Conservation (phyloP, 2,797 vertebrate species). For the Macropodus opercularis region DNA sequence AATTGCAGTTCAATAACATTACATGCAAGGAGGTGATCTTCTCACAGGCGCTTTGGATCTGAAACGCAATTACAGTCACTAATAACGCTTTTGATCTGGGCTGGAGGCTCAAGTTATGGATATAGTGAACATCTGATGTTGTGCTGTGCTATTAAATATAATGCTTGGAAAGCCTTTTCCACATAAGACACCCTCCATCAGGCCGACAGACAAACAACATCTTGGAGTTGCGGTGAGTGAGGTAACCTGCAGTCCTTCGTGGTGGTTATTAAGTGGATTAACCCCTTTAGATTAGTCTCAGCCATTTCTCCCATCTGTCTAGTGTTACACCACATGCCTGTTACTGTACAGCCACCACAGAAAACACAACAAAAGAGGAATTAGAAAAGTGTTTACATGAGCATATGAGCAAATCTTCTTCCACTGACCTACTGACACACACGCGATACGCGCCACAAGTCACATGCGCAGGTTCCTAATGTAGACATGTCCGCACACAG, state of each 20-base stretch:
- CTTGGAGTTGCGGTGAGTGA: constrained; percentile 41
- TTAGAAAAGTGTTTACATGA: constrained; percentile 31
- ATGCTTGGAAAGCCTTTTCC: too few species aligned
- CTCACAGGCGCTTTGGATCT: not conserved
- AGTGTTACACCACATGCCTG: constrained; percentile 38
- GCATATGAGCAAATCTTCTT: constrained; percentile 33
- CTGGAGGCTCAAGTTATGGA: too few species aligned
- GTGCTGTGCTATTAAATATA: constrained; percentile 28
- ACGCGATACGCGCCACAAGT: not conserved
- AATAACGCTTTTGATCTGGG: too few species aligned
- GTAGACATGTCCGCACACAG: constrained; percentile 4
- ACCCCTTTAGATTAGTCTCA: constrained; percentile 72
- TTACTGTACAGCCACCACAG: constrained; percentile 17
- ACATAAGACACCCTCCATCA: constrained; percentile 16
- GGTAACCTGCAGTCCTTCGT: constrained; percentile 57
- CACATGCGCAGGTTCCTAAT: constrained; percentile 12
- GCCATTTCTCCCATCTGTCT: constrained; percentile 76
- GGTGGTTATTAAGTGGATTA: constrained; percentile 75
- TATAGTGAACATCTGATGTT: constrained; percentile 1
- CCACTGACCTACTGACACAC: constrained; percentile 29
- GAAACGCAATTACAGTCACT: too few species aligned
- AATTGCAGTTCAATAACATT: too few species aligned
- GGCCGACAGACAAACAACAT: constrained; percentile 50
- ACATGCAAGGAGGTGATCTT: too few species aligned
- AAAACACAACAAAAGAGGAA: not conserved